These are phyloP conservation scores for Drosophila rufa DNA, from an alignment of 1,140 invertebrate genomes.

Conservation along the genomic window DNA sequence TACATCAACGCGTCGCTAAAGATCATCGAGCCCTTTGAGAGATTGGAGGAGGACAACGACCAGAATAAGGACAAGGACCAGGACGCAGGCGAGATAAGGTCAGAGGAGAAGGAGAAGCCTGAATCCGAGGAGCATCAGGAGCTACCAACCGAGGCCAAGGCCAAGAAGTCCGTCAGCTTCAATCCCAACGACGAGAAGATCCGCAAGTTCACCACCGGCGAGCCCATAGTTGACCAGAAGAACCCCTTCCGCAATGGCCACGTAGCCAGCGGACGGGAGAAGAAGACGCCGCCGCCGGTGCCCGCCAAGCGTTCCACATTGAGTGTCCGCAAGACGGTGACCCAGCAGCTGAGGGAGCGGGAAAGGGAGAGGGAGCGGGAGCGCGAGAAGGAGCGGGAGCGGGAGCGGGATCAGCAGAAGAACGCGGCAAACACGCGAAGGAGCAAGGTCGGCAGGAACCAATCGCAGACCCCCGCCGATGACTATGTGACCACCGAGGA, in stretches of 20 bases:
- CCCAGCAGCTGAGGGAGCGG: constrained; percentile 73
- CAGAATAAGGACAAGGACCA: background rate
- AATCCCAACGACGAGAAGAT: constrained; percentile 80
- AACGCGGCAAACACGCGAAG: constrained; percentile 63
- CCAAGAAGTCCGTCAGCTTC: constrained; percentile 78
- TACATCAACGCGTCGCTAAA: constrained; percentile 49
- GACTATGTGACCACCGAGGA: constrained; percentile 84
- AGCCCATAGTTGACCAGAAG: constrained; percentile 79
- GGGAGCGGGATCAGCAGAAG: constrained; percentile 47
- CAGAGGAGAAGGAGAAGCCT: constrained; percentile 6
- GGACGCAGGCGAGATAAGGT: too few species aligned
- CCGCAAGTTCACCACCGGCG: constrained; percentile 76
- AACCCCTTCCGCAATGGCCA: constrained; percentile 79
- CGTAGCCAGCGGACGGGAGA: constrained; percentile 21
- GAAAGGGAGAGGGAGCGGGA: constrained; percentile 62
- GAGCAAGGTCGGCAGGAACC: constrained; percentile 21
- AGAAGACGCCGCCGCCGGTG: constrained; percentile 71
- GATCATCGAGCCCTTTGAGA: constrained; percentile 53
- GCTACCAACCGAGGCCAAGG: constrained; percentile 1
- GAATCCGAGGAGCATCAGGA: background rate
- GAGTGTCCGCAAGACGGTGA: constrained; percentile 69
- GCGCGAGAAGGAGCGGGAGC: constrained; percentile 46
- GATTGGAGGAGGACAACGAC: background rate
- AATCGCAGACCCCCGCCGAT: constrained; percentile 17
- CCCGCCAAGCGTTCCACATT: constrained; percentile 73